Percentiles rank a stretch among this genome's conserved stretches.
phyloP scores from a whole-genome alignment of 2,797 vertebrate genomes.

The Rachycentron canadum region DNA sequence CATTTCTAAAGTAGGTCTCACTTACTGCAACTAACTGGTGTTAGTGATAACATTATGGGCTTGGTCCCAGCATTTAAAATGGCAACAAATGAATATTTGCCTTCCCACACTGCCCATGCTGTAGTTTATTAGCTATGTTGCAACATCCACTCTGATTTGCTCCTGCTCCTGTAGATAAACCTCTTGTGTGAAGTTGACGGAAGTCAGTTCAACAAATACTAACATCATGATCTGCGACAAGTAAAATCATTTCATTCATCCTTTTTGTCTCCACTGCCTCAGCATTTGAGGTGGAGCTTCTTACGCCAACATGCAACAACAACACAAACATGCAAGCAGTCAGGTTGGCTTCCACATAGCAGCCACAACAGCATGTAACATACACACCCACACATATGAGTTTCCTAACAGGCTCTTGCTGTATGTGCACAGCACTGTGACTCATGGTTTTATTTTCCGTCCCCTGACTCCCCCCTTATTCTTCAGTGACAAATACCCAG shows the following conservation, averaged over 20 bases:
- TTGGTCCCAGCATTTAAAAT: too few species aligned
- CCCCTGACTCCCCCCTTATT: neutral
- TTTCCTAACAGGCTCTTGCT: neutral
- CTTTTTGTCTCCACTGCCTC: constrained; percentile 5
- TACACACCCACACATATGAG: neutral
- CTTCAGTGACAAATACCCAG: constrained; percentile 19
- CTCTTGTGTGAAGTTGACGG: too few species aligned
- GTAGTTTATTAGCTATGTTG: too few species aligned
- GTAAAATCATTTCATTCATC: constrained; percentile 10
- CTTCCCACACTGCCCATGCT: too few species aligned
- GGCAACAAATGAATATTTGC: too few species aligned
- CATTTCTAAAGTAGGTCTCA: too few species aligned
- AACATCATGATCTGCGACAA: neutral
- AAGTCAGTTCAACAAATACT: too few species aligned
- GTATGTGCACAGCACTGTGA: neutral
- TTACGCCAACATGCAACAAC: neutral
- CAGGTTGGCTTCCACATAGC: neutral
- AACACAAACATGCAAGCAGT: neutral
- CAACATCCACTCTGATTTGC: too few species aligned
- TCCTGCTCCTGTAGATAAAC: too few species aligned
- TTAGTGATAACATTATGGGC: too few species aligned
- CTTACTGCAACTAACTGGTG: too few species aligned
- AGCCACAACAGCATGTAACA: neutral
- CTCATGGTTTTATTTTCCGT: neutral
- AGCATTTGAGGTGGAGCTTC: neutral